Evolutionary conservation across 2,113 vertebrate species (phyloP), one percentile per base, ranked within the genome.

Genomic region (Apteryx owenii): DNA sequence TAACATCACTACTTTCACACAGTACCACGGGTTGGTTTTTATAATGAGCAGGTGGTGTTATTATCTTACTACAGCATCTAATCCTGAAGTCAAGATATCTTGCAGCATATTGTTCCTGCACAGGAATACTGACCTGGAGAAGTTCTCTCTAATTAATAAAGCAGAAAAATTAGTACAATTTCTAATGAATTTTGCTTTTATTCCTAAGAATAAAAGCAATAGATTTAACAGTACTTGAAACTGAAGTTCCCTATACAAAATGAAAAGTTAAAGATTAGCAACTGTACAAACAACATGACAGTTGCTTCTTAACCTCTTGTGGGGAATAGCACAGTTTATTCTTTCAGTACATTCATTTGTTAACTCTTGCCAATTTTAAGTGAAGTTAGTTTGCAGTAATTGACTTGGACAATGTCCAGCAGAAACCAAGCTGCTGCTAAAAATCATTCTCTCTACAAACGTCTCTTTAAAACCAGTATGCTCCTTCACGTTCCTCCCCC

Each of bases 351-450:
- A 33, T 31, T 8, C 23, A 12, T 12, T 60, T 29, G 26, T 25
- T 65, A 51, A 79, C 62, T 65, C 48, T 7, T 33, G 46, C 36
- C 21, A 40, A 18, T 61, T 81, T 42, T 40, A 89, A 85, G 17
- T 76, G 13, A 73, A 78, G 51, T 73, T 48, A 53, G 38, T 60
- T 78, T 61, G 56, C 33, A 91, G 40, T 79, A 94, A 91, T 48
- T 8, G 9, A 72, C 61, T 65, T 73, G 75, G 77, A 65, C 65
- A 70, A n/a, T 38, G 3, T 1, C 29, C 64, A 88, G 60, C 33
- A 80, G 64, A 85, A 94, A 94, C n/a, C 81, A 50, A 89, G 66
- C 78, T 89, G 94, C 89, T 77, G 79, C 40, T 58, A 77, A 87
- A 91, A 85, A 72, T 42, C 81, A 73, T 4, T 91, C 42, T 12